These are phyloP conservation scores for Leptinotarsa juncta DNA, from an alignment of 2,888 invertebrate species.

Conservation along the genomic window DNA sequence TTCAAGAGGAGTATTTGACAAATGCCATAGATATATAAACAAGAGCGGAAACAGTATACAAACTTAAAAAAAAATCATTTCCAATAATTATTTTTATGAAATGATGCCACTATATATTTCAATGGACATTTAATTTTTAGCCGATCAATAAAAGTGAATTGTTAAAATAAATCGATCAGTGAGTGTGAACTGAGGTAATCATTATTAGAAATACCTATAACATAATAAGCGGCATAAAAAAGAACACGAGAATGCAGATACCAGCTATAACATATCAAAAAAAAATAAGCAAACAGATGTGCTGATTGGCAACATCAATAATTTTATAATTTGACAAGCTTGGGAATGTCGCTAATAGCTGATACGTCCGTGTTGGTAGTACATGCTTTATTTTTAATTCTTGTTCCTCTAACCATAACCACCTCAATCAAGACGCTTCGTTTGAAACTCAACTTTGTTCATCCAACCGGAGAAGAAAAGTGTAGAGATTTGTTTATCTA, in stretches of 20 bases:
- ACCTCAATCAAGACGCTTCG: slow-evolving; percentile 8
- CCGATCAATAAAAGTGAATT: too few species aligned
- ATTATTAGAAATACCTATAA: not conserved
- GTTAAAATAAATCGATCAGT: too few species aligned
- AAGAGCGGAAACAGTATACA: too few species aligned
- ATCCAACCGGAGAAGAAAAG: slow-evolving; percentile 11
- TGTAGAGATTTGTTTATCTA: slow-evolving; percentile 5
- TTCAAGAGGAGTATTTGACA: too few species aligned
- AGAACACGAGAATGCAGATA: slow-evolving; percentile 5
- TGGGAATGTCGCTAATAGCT: slow-evolving; percentile 24
- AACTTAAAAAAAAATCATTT: too few species aligned
- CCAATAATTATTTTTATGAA: too few species aligned
- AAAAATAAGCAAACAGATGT: slow-evolving; percentile 24
- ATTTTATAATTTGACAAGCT: slow-evolving; percentile 17
- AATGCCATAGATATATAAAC: too few species aligned
- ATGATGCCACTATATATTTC: too few species aligned
- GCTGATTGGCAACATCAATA: slow-evolving; percentile 26
- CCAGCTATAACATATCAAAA: slow-evolving; percentile 1
- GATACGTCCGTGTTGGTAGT: not conserved
- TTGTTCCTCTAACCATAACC: slow-evolving; percentile 14
- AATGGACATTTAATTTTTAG: too few species aligned
- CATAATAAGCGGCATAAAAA: not conserved
- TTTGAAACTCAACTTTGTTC: slow-evolving; percentile 5
- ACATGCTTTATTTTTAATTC: slow-evolving; percentile 17
- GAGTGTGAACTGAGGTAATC: too few species aligned